phyloP scores from a whole-genome alignment of 2,113 vertebrate genomes.

The Phalacrocorax brasilianus region DNA sequence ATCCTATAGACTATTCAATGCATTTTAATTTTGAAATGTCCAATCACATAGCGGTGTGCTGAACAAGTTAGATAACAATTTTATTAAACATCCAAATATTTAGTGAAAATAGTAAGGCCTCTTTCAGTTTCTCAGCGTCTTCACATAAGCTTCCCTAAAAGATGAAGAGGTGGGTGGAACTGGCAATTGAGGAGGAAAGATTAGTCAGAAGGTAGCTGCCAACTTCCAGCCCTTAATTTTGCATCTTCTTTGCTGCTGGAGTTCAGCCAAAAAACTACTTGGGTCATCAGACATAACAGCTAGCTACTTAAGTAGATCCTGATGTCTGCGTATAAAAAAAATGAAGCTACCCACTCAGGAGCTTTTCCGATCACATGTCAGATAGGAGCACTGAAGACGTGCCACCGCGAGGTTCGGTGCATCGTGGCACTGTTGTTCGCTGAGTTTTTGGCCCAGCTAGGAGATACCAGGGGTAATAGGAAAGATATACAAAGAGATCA shows the following conservation, averaged over 20 bases:
- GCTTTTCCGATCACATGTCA: background rate
- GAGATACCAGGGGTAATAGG: background rate
- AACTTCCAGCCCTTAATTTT: conserved; percentile 24
- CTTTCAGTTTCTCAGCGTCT: background rate
- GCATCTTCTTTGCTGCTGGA: conserved; percentile 16
- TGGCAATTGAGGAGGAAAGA: background rate
- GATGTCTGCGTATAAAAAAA: background rate
- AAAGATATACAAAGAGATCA: background rate
- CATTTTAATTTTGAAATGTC: background rate
- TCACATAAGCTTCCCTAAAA: background rate
- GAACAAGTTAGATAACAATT: background rate
- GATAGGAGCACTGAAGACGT: background rate
- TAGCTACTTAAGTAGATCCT: conserved; percentile 13
- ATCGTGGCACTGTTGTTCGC: background rate
- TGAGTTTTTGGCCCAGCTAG: background rate
- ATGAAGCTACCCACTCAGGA: background rate
- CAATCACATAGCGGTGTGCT: background rate
- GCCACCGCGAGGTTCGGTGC: background rate
- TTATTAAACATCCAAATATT: background rate
- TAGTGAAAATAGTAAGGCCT: conserved; percentile 5
- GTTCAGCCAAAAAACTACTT: conserved; percentile 10
- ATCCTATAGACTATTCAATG: background rate
- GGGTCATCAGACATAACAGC: conserved; percentile 39
- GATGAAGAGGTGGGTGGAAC: conserved; percentile 13
- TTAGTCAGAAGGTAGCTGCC: conserved; percentile 46